Evolutionary conservation across 2,113 vertebrate species (phyloP), one percentile per base, ranked within the genome.

Genomic region (Anguilla rostrata): DNA sequence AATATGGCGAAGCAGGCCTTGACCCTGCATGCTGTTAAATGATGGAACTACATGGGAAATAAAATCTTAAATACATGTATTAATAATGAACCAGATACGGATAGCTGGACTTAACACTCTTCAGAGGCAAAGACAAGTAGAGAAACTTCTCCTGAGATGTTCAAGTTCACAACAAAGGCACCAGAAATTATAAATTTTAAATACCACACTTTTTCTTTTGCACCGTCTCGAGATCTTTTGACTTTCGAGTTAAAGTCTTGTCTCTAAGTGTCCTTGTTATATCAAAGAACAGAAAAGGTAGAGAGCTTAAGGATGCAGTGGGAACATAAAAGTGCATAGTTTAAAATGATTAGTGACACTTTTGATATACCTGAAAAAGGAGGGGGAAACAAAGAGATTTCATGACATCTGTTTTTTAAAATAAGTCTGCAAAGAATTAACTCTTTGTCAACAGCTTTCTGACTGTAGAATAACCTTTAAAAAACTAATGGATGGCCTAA

Each of bases 111-210:
- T 94, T 92, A 91, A 88, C 89, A 88, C 85, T 89, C 18, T 1
- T 16, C 49, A 84, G 75, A 86, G 94, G 96, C 93, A 94, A 95
- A 95, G 96, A 90, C 94, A 92, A 97, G 95, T 96, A 93, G 84
- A 96, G 95, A 93, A 96, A 96, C 94, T 97, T 98, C 95, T 95
- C 91, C 94, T 89, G 86, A 95, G 92, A 93, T 97, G 96, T 97
- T 99, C 98, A 99, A 98, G 98, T 99, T 98, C 98, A 99, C 97
- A 98, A 98, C 98, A 99, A 99, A 99, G 98, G 96, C 98, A 97
- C 96, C 96, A 97, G 95, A 91, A 97, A 97, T 96, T 97, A 99
- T 99, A 99, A 98, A 99, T 99, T 99, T 99, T 99, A 99, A 99
- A 99, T 97, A 99, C 95, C 94, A 96, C 95, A 95, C 96, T 94